Evolutionary conservation across 1,140 invertebrate species (phyloP).

Genomic region (Heliconius eleuchia): DNA sequence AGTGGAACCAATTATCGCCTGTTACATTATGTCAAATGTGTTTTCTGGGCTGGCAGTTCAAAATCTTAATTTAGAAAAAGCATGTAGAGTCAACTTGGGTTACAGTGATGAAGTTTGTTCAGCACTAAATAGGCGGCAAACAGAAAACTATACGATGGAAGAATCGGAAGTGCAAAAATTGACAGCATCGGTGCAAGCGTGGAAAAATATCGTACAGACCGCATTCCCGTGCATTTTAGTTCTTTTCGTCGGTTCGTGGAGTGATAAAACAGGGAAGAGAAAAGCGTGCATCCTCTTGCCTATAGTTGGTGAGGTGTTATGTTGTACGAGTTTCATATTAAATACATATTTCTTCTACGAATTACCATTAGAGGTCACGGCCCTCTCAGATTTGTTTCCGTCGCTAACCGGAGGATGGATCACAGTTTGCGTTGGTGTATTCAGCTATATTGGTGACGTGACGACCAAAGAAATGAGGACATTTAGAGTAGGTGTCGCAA

Average conservation of each 20-base stretch:
- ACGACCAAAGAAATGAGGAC: conserved; percentile 83
- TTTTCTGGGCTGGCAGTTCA: conserved; percentile 81
- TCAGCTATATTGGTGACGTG: conserved; percentile 83
- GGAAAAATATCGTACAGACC: conserved; percentile 82
- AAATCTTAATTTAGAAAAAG: conserved; percentile 84
- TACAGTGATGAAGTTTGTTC: conserved; percentile 82
- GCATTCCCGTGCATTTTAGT: conserved; percentile 81
- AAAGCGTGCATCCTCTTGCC: conserved; percentile 83
- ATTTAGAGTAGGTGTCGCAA: conserved; percentile 82
- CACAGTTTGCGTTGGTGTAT: conserved; percentile 82
- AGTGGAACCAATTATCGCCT: conserved; percentile 83
- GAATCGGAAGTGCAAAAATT: conserved; percentile 81
- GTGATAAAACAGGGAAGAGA: conserved; percentile 82
- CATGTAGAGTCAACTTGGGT: conserved; percentile 83
- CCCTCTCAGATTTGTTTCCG: conserved; percentile 81
- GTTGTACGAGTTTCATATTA: conserved; percentile 79
- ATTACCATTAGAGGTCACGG: conserved; percentile 79
- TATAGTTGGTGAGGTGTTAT: conserved; percentile 80
- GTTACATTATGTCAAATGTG: conserved; percentile 83
- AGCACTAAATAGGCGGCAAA: conserved; percentile 78
- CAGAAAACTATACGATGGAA: conserved; percentile 76
- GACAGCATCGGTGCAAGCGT: conserved; percentile 82
- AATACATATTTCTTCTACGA: conserved; percentile 81
- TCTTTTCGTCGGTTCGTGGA: conserved; percentile 84
- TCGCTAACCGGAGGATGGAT: conserved; percentile 82